These are phyloP conservation scores for Bos indicus DNA, from an alignment of 2,113 vertebrate genomes.

Conservation along the genomic window DNA sequence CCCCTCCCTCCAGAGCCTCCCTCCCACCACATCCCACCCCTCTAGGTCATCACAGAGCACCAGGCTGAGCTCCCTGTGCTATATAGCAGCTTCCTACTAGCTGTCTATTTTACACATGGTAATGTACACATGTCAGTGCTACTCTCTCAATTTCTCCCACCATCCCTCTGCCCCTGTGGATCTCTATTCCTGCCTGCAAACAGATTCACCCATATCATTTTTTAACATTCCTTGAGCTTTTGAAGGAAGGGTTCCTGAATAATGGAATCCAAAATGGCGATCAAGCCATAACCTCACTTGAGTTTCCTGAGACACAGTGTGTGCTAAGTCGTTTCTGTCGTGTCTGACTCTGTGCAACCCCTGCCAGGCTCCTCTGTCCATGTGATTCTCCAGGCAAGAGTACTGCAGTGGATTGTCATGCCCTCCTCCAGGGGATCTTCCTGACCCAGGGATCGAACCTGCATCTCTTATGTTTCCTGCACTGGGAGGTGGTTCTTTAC, in stretches of 20 bases:
- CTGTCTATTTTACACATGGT: background rate
- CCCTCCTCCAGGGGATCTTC: background rate
- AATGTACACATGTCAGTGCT: background rate
- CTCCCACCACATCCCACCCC: fast-evolving
- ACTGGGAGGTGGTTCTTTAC: background rate
- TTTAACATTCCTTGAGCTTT: background rate
- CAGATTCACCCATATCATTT: background rate
- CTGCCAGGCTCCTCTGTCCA: background rate
- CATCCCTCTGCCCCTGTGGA: background rate
- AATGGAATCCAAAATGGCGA: background rate
- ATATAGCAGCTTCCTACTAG: background rate
- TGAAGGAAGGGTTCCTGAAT: background rate
- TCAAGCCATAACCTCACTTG: too few relatives aligned
- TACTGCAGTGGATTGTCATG: background rate
- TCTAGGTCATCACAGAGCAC: background rate
- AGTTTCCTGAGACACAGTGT: background rate
- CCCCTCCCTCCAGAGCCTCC: fast-evolving
- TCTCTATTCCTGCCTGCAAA: background rate
- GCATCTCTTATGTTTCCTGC: background rate
- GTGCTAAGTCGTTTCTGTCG: background rate
- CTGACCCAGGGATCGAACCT: background rate
- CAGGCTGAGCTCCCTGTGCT: background rate
- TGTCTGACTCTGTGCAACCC: background rate
- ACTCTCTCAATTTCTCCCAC: background rate
- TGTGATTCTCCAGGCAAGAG: background rate